phyloP scores from a whole-genome alignment of 2,113 vertebrate species.

The Hystrix cristata region DNA sequence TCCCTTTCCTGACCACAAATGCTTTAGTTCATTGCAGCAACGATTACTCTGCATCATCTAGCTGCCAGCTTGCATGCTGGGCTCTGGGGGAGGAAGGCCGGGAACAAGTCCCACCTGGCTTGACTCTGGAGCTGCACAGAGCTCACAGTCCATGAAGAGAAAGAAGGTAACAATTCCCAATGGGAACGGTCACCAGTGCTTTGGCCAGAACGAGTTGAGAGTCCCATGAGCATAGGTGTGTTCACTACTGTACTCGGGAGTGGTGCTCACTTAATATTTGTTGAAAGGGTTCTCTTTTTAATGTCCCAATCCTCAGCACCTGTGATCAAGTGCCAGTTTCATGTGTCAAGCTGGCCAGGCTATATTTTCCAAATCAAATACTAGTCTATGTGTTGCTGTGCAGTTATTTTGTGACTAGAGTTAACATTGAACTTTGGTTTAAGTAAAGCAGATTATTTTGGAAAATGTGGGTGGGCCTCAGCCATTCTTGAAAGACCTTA shows the following conservation, averaged over 20 bases:
- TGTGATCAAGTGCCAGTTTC: background rate
- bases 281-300: conserved; percentile 15
- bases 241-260: background rate
- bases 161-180: background rate
- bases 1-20: background rate
- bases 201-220: background rate
- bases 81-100: background rate
- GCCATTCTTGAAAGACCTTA: background rate
- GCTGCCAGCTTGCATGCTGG: background rate
- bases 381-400: background rate
- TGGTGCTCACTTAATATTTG: background rate
- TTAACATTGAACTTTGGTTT: background rate
- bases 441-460: background rate
- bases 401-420: background rate
- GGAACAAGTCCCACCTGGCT: background rate
- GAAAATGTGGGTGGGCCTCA: background rate
- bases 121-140: background rate
- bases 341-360: background rate
- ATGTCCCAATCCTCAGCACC: background rate
- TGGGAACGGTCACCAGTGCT: too few relatives aligned
- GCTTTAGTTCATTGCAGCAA: background rate
- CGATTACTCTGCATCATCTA: background rate
- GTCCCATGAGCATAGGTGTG: background rate
- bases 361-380: background rate
- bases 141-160: background rate